Evolutionary conservation across 2,113 vertebrate species (phyloP).

Genomic region (Ammodytes dubius): DNA sequence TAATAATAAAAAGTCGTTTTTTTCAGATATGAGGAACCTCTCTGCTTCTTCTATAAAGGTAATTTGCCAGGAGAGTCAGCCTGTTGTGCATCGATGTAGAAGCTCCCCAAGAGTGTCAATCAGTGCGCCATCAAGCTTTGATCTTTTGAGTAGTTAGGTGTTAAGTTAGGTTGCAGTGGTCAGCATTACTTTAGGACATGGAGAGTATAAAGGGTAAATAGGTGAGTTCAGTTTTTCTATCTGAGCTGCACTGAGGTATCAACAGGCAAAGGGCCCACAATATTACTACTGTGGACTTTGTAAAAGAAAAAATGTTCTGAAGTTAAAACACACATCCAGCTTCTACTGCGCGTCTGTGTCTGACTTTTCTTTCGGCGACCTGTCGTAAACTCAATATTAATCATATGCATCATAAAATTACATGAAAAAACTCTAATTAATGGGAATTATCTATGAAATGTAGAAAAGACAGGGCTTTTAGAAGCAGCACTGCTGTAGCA

Average conservation of each 20-base stretch:
- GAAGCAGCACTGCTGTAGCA: too few species aligned
- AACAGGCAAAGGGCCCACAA: not conserved
- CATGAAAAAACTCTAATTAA: too few species aligned
- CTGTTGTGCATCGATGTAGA: not conserved
- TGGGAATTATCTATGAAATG: too few species aligned
- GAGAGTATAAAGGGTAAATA: conserved; percentile 27
- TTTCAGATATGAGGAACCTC: not conserved
- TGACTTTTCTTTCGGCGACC: too few species aligned
- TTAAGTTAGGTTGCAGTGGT: not conserved
- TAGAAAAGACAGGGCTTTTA: too few species aligned
- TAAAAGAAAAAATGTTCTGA: not conserved
- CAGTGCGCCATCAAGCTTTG: not conserved
- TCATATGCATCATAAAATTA: too few species aligned
- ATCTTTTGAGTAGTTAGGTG: not conserved
- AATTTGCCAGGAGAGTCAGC: not conserved
- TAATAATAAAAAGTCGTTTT: not conserved
- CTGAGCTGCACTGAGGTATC: conserved; percentile 12
- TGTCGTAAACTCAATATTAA: too few species aligned
- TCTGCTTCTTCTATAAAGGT: not conserved
- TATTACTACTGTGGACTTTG: not conserved
- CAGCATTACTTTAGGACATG: not conserved
- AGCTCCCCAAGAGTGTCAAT: not conserved
- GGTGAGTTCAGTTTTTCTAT: conserved; percentile 16
- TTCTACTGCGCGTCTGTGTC: too few species aligned
- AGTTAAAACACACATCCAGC: not conserved